phyloP scores from a whole-genome alignment of 2,797 vertebrate genomes.

The Scarus forsteni region DNA sequence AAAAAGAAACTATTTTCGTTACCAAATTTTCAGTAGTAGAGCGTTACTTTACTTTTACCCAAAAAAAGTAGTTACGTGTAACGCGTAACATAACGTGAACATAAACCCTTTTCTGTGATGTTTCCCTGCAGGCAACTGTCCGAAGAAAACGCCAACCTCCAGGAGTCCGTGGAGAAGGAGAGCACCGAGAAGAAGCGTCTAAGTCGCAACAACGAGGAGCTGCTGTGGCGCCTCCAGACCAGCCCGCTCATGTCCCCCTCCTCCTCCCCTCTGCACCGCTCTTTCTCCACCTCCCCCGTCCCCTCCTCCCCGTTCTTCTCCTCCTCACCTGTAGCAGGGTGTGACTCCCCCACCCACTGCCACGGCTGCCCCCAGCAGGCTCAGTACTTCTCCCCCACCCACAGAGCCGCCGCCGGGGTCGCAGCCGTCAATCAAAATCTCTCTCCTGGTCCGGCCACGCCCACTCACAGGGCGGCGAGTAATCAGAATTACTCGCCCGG shows the following conservation, averaged over 20 bases:
- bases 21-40: too few relatives aligned
- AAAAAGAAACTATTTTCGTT: too few relatives aligned
- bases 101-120: neutral
- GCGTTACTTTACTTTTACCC: too few relatives aligned
- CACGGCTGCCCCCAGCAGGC: conserved; percentile 70
- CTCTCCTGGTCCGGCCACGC: conserved; percentile 74
- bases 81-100: too few relatives aligned
- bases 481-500: conserved; percentile 78
- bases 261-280: conserved; percentile 88
- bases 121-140: conserved; percentile 90
- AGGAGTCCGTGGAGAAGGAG: conserved; percentile 95
- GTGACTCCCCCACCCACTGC: conserved; percentile 77
- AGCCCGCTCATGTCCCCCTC: conserved; percentile 92
- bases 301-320: conserved; percentile 78
- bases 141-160: conserved; percentile 95
- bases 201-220: conserved; percentile 95
- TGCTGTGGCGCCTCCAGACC: conserved; percentile 97
- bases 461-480: conserved; percentile 71
- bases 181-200: conserved; percentile 95
- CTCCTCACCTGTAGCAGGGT: conserved; percentile 68
- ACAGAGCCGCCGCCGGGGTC: conserved; percentile 36
- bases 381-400: conserved; percentile 75
- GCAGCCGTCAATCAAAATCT: conserved; percentile 66
- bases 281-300: conserved; percentile 81
- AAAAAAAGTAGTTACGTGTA: too few relatives aligned